Evolutionary conservation across 1,140 invertebrate genomes (phyloP).

Genomic region (Tribolium castaneum): DNA sequence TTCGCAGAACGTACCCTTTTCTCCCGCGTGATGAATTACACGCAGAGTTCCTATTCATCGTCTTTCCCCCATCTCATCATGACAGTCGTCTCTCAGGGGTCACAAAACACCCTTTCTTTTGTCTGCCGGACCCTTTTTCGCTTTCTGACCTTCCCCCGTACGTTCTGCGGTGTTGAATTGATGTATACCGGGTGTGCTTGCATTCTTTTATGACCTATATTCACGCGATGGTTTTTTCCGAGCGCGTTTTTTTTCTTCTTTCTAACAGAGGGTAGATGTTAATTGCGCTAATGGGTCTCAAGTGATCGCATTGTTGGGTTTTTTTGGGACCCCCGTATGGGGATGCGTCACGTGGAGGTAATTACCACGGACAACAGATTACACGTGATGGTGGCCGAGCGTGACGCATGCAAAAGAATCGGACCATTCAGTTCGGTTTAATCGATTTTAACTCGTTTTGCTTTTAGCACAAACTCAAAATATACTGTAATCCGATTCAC

Average conservation of each 20-base stretch:
- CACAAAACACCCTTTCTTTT: conserved; percentile 27
- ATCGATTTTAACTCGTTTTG: no score
- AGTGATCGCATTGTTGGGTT: conserved; percentile 1
- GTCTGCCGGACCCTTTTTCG: conserved; percentile 12
- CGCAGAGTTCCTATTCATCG: conserved; percentile 23
- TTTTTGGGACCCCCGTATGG: neutral
- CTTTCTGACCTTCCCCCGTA: conserved; percentile 21
- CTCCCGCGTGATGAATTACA: conserved; percentile 17
- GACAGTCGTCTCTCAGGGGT: conserved; percentile 28
- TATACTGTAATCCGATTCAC: no score
- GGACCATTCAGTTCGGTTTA: no score
- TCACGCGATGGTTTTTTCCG: neutral
- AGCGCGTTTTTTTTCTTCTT: neutral
- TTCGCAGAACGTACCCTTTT: conserved; percentile 2
- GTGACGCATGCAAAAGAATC: neutral
- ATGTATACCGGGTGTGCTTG: conserved; percentile 2
- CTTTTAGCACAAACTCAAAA: no score
- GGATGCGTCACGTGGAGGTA: conserved; percentile 23
- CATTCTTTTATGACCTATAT: conserved; percentile 11
- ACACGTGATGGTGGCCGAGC: conserved; percentile 1
- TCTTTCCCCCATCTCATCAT: conserved; percentile 6
- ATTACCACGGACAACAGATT: conserved; percentile 12
- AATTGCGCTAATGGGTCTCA: conserved; percentile 17
- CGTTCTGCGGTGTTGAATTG: conserved; percentile 21
- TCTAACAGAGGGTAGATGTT: neutral